Evolutionary conservation across 2,113 vertebrate species (phyloP).

Genomic region (Lophochroa leadbeateri): DNA sequence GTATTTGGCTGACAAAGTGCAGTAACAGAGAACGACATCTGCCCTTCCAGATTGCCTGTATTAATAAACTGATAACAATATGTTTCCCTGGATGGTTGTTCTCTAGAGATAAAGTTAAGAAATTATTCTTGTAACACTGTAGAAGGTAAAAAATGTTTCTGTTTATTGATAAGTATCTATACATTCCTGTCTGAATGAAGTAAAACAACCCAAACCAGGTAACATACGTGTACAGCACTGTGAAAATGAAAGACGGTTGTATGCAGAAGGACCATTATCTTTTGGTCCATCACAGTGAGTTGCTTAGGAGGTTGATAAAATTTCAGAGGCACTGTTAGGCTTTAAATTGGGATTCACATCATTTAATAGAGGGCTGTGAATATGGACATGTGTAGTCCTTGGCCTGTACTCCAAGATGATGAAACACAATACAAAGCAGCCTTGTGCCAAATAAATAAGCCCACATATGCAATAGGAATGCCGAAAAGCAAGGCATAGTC

Average conservation of each 20-base stretch:
- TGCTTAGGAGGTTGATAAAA: not conserved
- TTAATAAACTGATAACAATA: not conserved
- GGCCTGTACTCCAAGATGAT: accelerated
- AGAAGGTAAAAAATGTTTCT: not conserved
- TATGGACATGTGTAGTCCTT: not conserved
- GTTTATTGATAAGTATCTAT: not conserved
- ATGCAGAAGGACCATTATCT: not conserved
- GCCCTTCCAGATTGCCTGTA: constrained; percentile 9
- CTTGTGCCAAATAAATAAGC: not conserved
- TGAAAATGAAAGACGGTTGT: not conserved
- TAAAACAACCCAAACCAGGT: not conserved
- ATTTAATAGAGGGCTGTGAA: not conserved
- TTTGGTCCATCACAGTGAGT: not conserved
- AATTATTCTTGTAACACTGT: not conserved
- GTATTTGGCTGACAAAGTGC: not conserved
- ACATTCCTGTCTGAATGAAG: not conserved
- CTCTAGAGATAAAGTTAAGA: constrained; percentile 16
- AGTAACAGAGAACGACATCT: not conserved
- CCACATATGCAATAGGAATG: not conserved
- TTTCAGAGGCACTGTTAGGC: not conserved
- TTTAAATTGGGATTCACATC: not conserved
- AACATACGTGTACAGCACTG: not conserved
- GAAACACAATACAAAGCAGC: not conserved
- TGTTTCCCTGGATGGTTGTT: not conserved
- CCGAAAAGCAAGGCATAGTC: not conserved